Conservation (phyloP, 2,797 vertebrate species). For the Fundulus diaphanus region DNA sequence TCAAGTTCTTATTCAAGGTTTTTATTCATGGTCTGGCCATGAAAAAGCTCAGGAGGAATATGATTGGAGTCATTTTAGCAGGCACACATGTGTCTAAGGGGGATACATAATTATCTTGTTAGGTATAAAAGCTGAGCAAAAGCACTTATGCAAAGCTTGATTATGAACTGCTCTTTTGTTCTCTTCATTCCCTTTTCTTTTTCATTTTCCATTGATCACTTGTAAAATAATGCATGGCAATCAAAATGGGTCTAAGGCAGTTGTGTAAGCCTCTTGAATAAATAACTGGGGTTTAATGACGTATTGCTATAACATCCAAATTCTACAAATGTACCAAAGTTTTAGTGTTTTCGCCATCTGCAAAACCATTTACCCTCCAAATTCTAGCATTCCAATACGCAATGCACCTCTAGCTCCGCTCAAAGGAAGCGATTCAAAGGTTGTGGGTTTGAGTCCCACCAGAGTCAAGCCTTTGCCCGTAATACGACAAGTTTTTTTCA, state of each 20-base stretch:
- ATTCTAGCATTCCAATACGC: no score
- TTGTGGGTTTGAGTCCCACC: no score
- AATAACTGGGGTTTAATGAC: not conserved
- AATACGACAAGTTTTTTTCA: no score
- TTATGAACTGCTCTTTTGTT: not conserved
- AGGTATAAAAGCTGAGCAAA: conserved; percentile 18
- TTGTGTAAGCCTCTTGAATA: not conserved
- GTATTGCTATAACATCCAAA: not conserved
- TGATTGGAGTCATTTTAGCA: conserved; percentile 11
- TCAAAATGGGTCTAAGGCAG: conserved; percentile 12
- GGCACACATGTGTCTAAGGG: not conserved
- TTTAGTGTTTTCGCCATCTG: not conserved
- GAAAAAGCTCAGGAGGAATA: not conserved
- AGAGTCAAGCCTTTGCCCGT: no score
- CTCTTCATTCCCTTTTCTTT: not conserved
- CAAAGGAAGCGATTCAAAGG: no score
- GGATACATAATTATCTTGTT: conserved; percentile 3
- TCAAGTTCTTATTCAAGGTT: conserved; percentile 30
- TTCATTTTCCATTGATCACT: not conserved
- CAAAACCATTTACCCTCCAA: not conserved
- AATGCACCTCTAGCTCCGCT: no score
- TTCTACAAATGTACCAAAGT: not conserved
- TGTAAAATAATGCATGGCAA: conserved; percentile 1
- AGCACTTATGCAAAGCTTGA: conserved; percentile 12
- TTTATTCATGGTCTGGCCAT: conserved; percentile 2